Conservation (phyloP, 92 coral and sea anemone genomes). For the Nematostella vectensis region DNA sequence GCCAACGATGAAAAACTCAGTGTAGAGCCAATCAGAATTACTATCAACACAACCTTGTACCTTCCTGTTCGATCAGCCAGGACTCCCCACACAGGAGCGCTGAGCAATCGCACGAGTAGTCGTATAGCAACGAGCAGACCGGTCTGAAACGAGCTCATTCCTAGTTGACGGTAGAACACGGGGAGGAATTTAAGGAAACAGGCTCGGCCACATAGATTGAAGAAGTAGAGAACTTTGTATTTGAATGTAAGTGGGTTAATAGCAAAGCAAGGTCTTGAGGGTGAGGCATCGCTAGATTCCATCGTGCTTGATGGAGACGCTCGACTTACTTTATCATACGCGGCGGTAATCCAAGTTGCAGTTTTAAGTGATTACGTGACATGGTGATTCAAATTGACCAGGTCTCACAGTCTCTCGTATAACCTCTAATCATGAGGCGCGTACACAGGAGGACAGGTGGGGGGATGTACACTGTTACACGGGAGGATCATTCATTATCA, state of each 20-base stretch:
- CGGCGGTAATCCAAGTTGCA: no score
- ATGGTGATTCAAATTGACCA: no score
- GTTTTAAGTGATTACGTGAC: no score
- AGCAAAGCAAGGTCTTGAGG: neutral
- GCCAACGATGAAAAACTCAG: neutral
- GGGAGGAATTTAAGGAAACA: slow-evolving; percentile 12
- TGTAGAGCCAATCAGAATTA: slow-evolving; percentile 3
- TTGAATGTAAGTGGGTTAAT: neutral
- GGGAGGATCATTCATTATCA: no score
- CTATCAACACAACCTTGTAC: slow-evolving; percentile 10
- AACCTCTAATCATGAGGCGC: no score
- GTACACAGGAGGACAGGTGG: no score
- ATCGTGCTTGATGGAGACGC: no score
- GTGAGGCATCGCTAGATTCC: no score
- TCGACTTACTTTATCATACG: no score
- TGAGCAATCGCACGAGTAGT: slow-evolving; percentile 14
- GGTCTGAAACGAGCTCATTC: slow-evolving; percentile 15
- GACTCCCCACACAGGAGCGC: slow-evolving; percentile 30
- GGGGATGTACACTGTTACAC: no score
- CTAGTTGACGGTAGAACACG: slow-evolving; percentile 16
- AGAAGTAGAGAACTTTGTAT: slow-evolving; percentile 17
- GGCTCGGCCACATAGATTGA: slow-evolving; percentile 8
- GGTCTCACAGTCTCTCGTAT: no score
- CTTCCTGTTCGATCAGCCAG: slow-evolving; percentile 22
- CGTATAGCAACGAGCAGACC: slow-evolving; percentile 14